Percentiles rank a stretch among this genome's conserved stretches.
Evolutionary conservation across 2,113 vertebrate genomes (phyloP).

Genomic region (Castor canadensis): DNA sequence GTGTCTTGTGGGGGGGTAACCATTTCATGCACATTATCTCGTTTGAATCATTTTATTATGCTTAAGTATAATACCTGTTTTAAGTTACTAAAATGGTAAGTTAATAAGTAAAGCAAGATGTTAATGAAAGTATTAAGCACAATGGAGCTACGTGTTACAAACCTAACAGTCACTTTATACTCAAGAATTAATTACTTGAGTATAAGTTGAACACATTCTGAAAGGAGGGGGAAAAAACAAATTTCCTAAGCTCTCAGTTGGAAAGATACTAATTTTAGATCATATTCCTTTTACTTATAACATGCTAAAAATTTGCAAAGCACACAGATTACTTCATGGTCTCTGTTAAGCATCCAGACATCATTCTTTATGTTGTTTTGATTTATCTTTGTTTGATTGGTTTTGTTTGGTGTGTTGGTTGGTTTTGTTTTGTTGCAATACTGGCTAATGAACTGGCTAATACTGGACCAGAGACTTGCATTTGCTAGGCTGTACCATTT

Average conservation of each 20-base stretch:
- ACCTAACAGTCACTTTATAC: conserved; percentile 19
- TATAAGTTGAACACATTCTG: not conserved
- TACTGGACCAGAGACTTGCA: no score
- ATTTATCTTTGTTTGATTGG: no score
- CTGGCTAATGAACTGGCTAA: no score
- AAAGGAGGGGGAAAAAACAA: not conserved
- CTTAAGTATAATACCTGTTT: not conserved
- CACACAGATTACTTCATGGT: not conserved
- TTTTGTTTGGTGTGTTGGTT: no score
- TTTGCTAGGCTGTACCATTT: no score
- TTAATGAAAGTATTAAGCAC: conserved; percentile 39
- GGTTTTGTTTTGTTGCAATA: no score
- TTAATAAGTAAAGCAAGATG: conserved; percentile 44
- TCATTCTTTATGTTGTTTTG: no score
- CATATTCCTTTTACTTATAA: not conserved
- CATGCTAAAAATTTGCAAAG: not conserved
- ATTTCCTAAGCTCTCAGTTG: conserved; percentile 53
- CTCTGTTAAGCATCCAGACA: not conserved
- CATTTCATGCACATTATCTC: not conserved
- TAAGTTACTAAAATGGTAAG: conserved; percentile 34
- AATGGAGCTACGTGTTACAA: conserved; percentile 10
- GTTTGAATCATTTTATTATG: conserved; percentile 27
- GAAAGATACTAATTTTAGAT: conserved; percentile 48
- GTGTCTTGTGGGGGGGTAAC: not conserved
- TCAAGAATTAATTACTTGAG: conserved; percentile 56